Conservation (phyloP, 2,113 vertebrate species). For the Pteropus alecto region DNA sequence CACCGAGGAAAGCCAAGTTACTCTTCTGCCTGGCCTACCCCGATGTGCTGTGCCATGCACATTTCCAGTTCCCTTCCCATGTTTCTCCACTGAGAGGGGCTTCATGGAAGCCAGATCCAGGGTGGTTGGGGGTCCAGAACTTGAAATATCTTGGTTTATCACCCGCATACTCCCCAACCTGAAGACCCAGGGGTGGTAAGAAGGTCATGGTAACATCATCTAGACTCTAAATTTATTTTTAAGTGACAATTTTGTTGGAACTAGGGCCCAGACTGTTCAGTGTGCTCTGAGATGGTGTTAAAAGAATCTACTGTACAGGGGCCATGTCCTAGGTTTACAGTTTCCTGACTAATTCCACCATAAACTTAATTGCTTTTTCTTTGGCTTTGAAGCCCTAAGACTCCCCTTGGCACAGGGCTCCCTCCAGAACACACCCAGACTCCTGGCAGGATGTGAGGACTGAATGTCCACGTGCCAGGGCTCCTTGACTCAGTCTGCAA, state of each 20-base stretch:
- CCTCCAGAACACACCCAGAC: slow-evolving; percentile 30
- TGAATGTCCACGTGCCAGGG: slow-evolving; percentile 44
- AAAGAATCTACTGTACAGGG: slow-evolving; percentile 72
- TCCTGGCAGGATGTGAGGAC: slow-evolving; percentile 61
- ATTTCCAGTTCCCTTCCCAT: background rate
- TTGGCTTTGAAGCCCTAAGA: slow-evolving; percentile 69
- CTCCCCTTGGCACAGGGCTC: slow-evolving; percentile 66
- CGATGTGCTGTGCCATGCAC: background rate
- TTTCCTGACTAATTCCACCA: slow-evolving; percentile 78
- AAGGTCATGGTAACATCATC: background rate
- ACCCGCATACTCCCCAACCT: background rate
- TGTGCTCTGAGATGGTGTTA: slow-evolving; percentile 68
- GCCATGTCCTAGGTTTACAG: slow-evolving; percentile 46
- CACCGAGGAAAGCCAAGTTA: background rate
- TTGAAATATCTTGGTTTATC: background rate
- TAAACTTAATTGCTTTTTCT: slow-evolving; percentile 76
- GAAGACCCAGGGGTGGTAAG: background rate
- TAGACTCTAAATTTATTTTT: slow-evolving; percentile 52
- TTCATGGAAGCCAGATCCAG: background rate
- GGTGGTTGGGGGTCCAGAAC: background rate
- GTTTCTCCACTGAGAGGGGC: background rate
- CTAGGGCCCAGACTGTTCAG: slow-evolving; percentile 27
- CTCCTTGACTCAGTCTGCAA: slow-evolving; percentile 55
- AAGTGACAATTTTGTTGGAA: slow-evolving; percentile 69
- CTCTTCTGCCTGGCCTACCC: too few species aligned